These are phyloP conservation scores for Trematocara marginatum DNA, from an alignment of 2,113 vertebrate genomes.

Conservation along the genomic window DNA sequence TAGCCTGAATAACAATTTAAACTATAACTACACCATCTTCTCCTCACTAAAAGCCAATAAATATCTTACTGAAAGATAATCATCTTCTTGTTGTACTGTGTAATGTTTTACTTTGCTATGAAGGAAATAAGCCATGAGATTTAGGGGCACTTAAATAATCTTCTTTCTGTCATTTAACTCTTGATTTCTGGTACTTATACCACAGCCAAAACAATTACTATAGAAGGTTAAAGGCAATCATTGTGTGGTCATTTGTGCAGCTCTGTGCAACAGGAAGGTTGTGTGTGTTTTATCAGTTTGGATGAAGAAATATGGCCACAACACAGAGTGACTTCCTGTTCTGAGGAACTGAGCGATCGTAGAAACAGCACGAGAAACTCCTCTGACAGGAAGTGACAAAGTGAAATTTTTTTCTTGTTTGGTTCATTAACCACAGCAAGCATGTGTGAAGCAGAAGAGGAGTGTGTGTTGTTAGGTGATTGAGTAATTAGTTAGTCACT, in stretches of 20 bases:
- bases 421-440: not conserved
- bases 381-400: not conserved
- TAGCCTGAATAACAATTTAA: not conserved
- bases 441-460: not conserved
- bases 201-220: not conserved
- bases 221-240: not conserved
- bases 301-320: not conserved
- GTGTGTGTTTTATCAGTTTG: not conserved
- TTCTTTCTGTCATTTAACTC: not conserved
- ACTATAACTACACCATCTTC: not conserved
- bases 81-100: not conserved
- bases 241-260: not conserved
- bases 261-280: not conserved
- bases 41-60: not conserved
- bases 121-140: not conserved
- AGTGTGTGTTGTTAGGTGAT: accelerated
- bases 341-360: not conserved
- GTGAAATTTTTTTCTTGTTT: not conserved
- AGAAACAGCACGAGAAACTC: not conserved
- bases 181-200: not conserved
- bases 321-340: slow-evolving; percentile 1
- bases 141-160: not conserved
- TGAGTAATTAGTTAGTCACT: not conserved
- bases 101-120: not conserved
- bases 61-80: too few relatives aligned